Evolutionary conservation across 1,140 invertebrate species (phyloP), one percentile per base, ranked within the genome.

Genomic region (Homalodisca vitripennis): DNA sequence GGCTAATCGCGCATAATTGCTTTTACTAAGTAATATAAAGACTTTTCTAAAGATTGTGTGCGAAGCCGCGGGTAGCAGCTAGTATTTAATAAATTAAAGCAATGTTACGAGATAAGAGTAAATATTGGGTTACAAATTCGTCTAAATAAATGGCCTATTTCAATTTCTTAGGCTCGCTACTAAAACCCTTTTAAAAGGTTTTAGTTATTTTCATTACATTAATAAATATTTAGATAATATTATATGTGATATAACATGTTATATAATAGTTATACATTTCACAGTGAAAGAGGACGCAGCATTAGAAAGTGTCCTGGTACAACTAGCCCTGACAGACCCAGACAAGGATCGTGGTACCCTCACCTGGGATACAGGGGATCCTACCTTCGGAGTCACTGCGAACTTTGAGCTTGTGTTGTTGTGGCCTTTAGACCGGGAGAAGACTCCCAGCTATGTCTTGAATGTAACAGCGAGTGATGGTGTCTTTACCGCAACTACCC

Each of bases 271-370:
- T 41, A 3, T 51, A 3, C 22, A 3, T 51, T 51, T 22, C 48
- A 14, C 41, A 51, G 83, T 93, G 1, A 86, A 85, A n/a, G 93
- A 95, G 82, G 87, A 91, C 72, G 84, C 87, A 0, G 80, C 84
- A 1, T 84, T 84, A 72, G 93, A 93, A 0, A 86, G 88, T 1
- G 84, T 85, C 0, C 81, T 92, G 1, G 79, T 89, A 0, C 84
- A 86, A 71, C 79, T 94, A 17, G 83, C 86, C 31, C 81, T 60
- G 80, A 86, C 68, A 82, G 84, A 79, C 84, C 80, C 77, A 77
- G 86, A 81, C 74, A 86, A 73, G 74, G 84, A 82, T 70, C 86
- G 85, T 74, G 79, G 88, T 22, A n/a, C 22, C n/a, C 34, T 41
- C 6, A 41, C 27, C 14, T 60, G 14, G 81, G 87, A 71, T 91